phyloP scores from a whole-genome alignment of 2,888 invertebrate species.

The Trichopoda pennipes region DNA sequence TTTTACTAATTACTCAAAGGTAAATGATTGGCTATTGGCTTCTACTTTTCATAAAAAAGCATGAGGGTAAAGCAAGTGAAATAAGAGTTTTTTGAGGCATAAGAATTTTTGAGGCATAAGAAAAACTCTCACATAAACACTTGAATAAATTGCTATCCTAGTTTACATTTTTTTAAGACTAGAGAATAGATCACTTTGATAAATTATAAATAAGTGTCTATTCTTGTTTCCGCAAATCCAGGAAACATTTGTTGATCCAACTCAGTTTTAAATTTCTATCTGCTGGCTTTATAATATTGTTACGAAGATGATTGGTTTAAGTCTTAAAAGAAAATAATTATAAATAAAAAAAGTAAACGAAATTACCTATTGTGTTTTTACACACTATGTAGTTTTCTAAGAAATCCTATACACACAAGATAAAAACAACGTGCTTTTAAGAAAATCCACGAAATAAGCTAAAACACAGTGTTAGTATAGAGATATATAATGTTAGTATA shows the following conservation, averaged over 20 bases:
- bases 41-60: neutral
- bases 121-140: constrained; percentile 61
- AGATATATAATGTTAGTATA: too few species aligned
- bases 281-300: too few species aligned
- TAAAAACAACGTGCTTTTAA: too few species aligned
- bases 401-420: too few species aligned
- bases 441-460: too few species aligned
- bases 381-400: too few species aligned
- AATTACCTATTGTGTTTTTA: too few species aligned
- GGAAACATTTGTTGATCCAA: neutral
- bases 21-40: constrained; percentile 40
- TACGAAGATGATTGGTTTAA: too few species aligned
- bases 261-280: too few species aligned
- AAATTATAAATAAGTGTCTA: constrained; percentile 39
- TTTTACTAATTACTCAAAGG: constrained; percentile 13
- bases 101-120: neutral
- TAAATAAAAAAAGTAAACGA: too few species aligned
- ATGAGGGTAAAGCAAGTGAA: neutral
- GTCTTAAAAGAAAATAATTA: too few species aligned
- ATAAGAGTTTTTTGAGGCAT: neutral
- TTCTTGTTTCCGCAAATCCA: constrained; percentile 9
- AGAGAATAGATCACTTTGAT: constrained; percentile 28
- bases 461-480: too few species aligned
- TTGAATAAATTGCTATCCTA: constrained; percentile 34
- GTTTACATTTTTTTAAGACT: constrained; percentile 23